A percentile compares a stretch with the other conserved stretches of the same genome.
Conservation (phyloP, 2,113 vertebrate genomes). For the Mesitornis unicolor region DNA sequence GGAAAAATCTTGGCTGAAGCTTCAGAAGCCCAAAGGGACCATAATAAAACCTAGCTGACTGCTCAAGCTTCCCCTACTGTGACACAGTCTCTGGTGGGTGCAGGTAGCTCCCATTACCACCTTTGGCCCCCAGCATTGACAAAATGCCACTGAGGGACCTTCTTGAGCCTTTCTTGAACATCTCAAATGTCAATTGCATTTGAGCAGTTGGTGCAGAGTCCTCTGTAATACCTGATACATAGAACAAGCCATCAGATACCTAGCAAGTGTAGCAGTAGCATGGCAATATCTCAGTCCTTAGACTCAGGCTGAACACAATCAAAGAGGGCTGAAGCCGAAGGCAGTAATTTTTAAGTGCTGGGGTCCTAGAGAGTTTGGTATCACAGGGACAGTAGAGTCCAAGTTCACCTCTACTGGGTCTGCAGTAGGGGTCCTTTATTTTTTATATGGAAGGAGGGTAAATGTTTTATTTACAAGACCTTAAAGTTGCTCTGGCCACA, state of each 20-base stretch:
- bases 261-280: background rate
- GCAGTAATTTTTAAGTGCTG: background rate
- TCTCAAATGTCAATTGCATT: background rate
- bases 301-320: background rate
- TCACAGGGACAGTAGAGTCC: background rate
- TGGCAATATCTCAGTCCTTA: fast-evolving
- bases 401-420: background rate
- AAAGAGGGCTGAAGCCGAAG: background rate
- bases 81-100: background rate
- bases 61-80: background rate
- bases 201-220: background rate
- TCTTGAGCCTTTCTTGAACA: background rate
- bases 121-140: background rate
- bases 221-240: background rate
- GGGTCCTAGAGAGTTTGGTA: background rate
- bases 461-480: background rate
- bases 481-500: background rate
- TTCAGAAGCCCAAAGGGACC: background rate
- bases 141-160: background rate
- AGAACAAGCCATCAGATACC: background rate
- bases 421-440: background rate
- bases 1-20: background rate
- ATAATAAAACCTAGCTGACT: background rate
- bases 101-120: background rate
- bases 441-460: background rate